Evolutionary conservation across 64 coral and sea anemone species (phyloP), one percentile per base, ranked within the genome.

Genomic region (Anthopleura sola): DNA sequence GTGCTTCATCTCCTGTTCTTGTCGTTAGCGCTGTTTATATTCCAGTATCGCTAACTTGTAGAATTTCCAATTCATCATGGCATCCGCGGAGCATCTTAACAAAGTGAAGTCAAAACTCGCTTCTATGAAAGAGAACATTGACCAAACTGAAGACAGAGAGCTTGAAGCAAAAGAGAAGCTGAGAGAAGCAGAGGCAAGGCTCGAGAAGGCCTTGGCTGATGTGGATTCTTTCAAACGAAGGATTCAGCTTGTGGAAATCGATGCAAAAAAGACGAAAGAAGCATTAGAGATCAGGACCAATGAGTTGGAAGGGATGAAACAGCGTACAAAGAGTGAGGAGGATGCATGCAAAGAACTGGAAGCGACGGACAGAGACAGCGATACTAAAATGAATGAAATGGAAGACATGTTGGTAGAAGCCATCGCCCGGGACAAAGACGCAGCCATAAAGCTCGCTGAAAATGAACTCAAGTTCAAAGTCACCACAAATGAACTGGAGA

Each of bases 191-290:
- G 75, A 81, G 32, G 89, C 86, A 91, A 20, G 78, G 8, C 55
- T 55, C 29, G 76, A 91, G 37, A 91, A 91, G 78, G 85, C 77
- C 29, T 71, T 84, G 57, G 75, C 49, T 24, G 89, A 91, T 36
- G 89, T 74, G 23, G 89, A 91, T 19, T 91, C 89, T 28, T 91
- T 91, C 89, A 86, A 64, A 56, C 75, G 89, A 80, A 78, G 89
- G 80, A 91, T 86, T 54, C 16, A 32, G 11, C 89, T 91, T 80
- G 60, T 86, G 13, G 31, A 75, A 86, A 74, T 74, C 83, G 89
- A 91, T 24, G 75, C 77, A 7, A 37, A 23, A 3, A 85, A 55
- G 51, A 60, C 37, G 75, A 26, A 23, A 33, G 89, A 86, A 37
- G 18, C 46, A 34, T 36, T 86, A 20, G 23, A 64, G 8, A 64